These are phyloP conservation scores for Cladorhizidae sp. DNA, from an alignment of 37 sponge, comb jelly and placozoan species.

Conservation along the genomic window DNA sequence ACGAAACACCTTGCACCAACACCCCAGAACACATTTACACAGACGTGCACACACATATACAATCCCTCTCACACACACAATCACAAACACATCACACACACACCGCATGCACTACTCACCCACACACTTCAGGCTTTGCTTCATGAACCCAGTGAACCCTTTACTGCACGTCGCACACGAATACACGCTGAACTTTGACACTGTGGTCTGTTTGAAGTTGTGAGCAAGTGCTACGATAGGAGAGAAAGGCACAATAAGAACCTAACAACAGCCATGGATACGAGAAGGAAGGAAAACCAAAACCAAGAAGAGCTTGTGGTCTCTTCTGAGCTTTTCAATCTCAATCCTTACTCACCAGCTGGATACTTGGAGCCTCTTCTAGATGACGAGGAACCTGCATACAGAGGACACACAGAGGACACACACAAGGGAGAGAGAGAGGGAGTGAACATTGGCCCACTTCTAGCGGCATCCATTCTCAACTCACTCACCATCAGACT, in stretches of 20 bases:
- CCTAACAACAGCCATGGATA: neutral
- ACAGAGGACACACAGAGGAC: too few species aligned
- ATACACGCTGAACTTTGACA: conserved; percentile 21
- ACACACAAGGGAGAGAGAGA: too few species aligned
- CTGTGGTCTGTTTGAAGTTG: conserved; percentile 12
- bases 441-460: too few species aligned
- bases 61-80: too few species aligned
- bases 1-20: too few species aligned
- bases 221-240: conserved; percentile 7
- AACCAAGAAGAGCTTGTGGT: too few species aligned
- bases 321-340: too few species aligned
- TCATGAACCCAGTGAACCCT: conserved; percentile 77
- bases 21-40: too few species aligned
- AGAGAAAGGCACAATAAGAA: neutral
- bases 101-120: conserved; percentile 56
- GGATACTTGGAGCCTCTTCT: conserved; percentile 1
- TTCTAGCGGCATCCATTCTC: too few species aligned
- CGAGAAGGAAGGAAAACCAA: neutral
- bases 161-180: conserved; percentile 60
- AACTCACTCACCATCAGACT: neutral
- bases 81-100: too few species aligned
- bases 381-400: neutral
- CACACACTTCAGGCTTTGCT: conserved; percentile 71
- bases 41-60: too few species aligned
- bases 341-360: neutral